Conservation (phyloP, 2,797 vertebrate species). For the Hybognathus amarus region DNA sequence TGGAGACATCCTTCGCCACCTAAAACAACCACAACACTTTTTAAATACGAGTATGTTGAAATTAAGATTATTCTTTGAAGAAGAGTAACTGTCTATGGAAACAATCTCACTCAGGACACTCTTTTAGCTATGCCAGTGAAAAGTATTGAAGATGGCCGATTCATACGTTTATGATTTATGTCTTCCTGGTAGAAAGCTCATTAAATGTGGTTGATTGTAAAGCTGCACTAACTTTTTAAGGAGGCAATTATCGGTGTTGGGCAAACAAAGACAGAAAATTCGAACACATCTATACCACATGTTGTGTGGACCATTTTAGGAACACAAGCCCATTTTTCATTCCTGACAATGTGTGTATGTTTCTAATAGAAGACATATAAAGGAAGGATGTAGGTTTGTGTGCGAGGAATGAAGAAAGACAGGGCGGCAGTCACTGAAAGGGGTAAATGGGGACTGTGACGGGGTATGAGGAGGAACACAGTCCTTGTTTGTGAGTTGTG, state of each 20-base stretch:
- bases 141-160: neutral
- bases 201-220: slow-evolving; percentile 63
- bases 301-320: neutral
- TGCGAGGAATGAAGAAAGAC: slow-evolving; percentile 12
- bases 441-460: slow-evolving; percentile 33
- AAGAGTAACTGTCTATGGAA: neutral
- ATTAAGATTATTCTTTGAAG: neutral
- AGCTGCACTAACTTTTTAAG: slow-evolving; percentile 26
- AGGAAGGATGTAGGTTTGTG: slow-evolving; percentile 15
- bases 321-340: neutral
- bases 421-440: slow-evolving; percentile 11
- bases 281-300: neutral
- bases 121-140: slow-evolving; percentile 1
- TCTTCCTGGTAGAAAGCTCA: slow-evolving; percentile 45
- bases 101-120: too few species aligned
- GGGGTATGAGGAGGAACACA: slow-evolving; percentile 25
- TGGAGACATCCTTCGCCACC: slow-evolving; percentile 97
- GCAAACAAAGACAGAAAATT: slow-evolving; percentile 9
- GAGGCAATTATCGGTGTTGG: slow-evolving; percentile 23
- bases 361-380: neutral
- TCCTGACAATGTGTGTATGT: neutral
- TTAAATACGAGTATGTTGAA: neutral
- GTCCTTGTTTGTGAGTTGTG: slow-evolving; percentile 43
- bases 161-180: slow-evolving; percentile 14
- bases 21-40: slow-evolving; percentile 61